Evolutionary conservation across 2,113 vertebrate genomes (phyloP), one percentile per base, ranked within the genome.

Genomic region (Microcebus lehilahytsara): DNA sequence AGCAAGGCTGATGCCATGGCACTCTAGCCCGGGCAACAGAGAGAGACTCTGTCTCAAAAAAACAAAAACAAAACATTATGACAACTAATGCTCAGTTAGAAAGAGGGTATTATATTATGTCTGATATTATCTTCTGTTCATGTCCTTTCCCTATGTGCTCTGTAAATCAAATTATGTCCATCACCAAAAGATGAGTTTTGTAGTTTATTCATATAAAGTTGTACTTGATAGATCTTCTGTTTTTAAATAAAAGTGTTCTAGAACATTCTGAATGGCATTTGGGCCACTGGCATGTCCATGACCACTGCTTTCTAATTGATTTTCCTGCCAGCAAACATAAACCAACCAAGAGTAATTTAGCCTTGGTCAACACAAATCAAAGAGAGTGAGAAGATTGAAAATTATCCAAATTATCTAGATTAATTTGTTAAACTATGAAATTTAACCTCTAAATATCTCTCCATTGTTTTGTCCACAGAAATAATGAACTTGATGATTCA

Each of bases 331-430:
- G 17, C 19, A 86, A 85, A 56, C 0, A 32, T 40, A 53, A 89
- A 88, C 3, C 46, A 90, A 64, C 3, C 17, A 51, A 89, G 79
- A 81, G 1, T 78, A 91, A 93, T 93, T 92, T 87, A 95, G 42
- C 64, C 4, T 77, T 79, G 34, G 56, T 88, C 37, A 78, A 49
- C 20, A 87, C 22, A 95, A 92, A 81, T 77, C 4, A 84, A 79
- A 92, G 17, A 78, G 12, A 95, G 6, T 46, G 32, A 8, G 46
- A 74, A 84, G 23, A 80, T 2, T 85, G 30, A 85, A 84, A 81
- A 88, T 92, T 85, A 81, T 72, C 58, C 49, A 32, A 87, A 53
- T 42, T 42, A 92, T 85, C 58, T 40, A 58, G 89, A 89, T 92
- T 74, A 87, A 60, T 49, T 84, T 79, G n/a, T n/a, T 53, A 66